Base-by-base conservation (phyloP, 64 coral and sea anemone genomes). In the Porites australiensis region DNA sequence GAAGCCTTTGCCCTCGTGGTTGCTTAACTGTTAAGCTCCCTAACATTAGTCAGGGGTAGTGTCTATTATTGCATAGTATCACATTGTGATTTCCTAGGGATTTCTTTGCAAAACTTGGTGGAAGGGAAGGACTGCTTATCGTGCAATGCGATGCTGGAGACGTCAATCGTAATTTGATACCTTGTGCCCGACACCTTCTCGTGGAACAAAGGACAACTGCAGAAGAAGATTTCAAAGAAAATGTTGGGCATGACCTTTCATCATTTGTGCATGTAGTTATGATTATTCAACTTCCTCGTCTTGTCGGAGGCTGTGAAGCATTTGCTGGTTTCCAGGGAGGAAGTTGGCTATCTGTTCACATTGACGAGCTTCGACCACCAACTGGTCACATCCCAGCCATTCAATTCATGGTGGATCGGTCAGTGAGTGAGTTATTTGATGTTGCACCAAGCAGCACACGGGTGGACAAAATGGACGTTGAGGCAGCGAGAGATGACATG, bases 241-340 rank as follows among this genome's bases (percentile, higher is more conserved):
- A n/a, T n/a, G n/a, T n/a, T n/a, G n/a, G n/a, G n/a, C n/a, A n/a
- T n/a, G n/a, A n/a, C n/a, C n/a, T n/a, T n/a, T n/a, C n/a, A n/a
- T n/a, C n/a, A n/a, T n/a, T n/a, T n/a, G n/a, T n/a, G n/a, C n/a
- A n/a, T n/a, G n/a, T n/a, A n/a, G n/a, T n/a, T n/a, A n/a, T 95
- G 67, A 87, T 95, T 69, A 68, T 73, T 20, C 94, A 95, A 15
- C 51, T 95, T 15, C 89, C 93, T 6, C 93, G 93, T 47, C 64
- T 95, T 18, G 79, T 80, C 53, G 93, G 93, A 18, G 93, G 88
- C 70, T 95, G 93, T 21, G 54, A 63, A 47, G 71, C 85, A 20
- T 95, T 95, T 71, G 89, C 86, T 77, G 93, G 93, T 3, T 95
- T 95, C 64, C 93, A 90, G 75, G 93, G 93, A 45, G 89, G 77